Evolutionary conservation across 2,888 invertebrate species (phyloP), one percentile per base, ranked within the genome.

Genomic region (Papilio gigon): DNA sequence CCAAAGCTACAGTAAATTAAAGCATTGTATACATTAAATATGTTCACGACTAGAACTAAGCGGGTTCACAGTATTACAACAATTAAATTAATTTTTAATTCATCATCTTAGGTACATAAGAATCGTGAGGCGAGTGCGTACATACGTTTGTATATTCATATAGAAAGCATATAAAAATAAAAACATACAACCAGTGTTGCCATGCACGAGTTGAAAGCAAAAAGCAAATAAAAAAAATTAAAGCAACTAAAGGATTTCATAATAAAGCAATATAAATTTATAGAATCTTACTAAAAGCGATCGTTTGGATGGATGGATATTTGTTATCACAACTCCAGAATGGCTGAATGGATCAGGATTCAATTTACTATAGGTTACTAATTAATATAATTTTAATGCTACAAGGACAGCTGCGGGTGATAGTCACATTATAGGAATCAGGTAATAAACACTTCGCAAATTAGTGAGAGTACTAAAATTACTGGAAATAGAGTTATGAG

Each of bases 1-100:
- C 68, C 66, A 72, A 73, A 74, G 74, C 78, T 78, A 78, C 76
- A 76, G 74, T 72, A 71, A 75, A 74, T 76, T 70, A 66, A 76
- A 78, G 78, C 78, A 68, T 65, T 65, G 27, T 61, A 64, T 61
- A 67, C 25, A 53, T 50, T 33, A 42, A 65, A 66, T 47, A 58
- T 58, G 17, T 42, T 62, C 64, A 64, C 58, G 37, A 33, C 63
- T 63, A 67, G 12, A 30, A 56, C 35, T 56, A 56, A 53, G 62
- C 27, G 9, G n/a, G 33, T 37, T 67, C 12, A 61, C 50, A 67
- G 50, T 67, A 53, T 62, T 67, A 61, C 40, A 67, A 37, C 11
- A 22, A n/a, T 60, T 12, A 60, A 44, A 25, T 22, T 37, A 44
- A 33, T 35, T 60, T 12, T 4, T 17, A 37, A 14, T 50, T 50